Evolutionary conservation across 2,888 invertebrate species (phyloP).

Genomic region (Crematogaster levior): DNA sequence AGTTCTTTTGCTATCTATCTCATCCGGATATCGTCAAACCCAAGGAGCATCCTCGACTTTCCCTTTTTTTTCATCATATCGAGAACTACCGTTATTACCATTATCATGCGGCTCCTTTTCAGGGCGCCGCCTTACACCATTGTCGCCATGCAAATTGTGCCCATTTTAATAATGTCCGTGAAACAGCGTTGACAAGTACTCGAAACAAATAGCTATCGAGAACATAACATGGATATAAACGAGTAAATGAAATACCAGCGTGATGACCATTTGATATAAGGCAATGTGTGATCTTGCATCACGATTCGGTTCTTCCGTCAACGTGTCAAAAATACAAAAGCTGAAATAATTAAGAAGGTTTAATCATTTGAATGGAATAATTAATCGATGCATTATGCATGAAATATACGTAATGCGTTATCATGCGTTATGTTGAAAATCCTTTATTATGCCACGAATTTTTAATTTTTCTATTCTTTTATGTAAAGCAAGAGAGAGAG

Average conservation of each 20-base stretch:
- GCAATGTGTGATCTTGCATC: neutral
- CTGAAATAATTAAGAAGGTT: neutral
- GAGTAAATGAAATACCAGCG: slow-evolving; percentile 38
- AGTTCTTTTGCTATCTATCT: slow-evolving; percentile 14
- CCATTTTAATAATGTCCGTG: slow-evolving; percentile 70
- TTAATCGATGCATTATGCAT: neutral
- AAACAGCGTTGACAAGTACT: slow-evolving; percentile 45
- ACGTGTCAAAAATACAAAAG: neutral
- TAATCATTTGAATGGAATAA: too few species aligned
- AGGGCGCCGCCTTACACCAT: slow-evolving; percentile 63
- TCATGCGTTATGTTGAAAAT: neutral
- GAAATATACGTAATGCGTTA: neutral
- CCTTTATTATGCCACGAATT: neutral
- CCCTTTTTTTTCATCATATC: slow-evolving; percentile 11
- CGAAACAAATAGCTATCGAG: slow-evolving; percentile 66
- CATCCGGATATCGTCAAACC: neutral
- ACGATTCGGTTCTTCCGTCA: neutral
- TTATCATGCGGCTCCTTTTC: slow-evolving; percentile 58
- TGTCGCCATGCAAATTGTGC: slow-evolving; percentile 74
- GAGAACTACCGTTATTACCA: slow-evolving; percentile 57
- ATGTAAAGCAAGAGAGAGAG: neutral
- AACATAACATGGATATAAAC: slow-evolving; percentile 53
- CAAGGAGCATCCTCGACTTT: slow-evolving; percentile 7
- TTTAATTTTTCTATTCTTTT: neutral
- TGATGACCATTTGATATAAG: slow-evolving; percentile 28